phyloP scores from a whole-genome alignment of 2,797 vertebrate species.

The Mus caroli region DNA sequence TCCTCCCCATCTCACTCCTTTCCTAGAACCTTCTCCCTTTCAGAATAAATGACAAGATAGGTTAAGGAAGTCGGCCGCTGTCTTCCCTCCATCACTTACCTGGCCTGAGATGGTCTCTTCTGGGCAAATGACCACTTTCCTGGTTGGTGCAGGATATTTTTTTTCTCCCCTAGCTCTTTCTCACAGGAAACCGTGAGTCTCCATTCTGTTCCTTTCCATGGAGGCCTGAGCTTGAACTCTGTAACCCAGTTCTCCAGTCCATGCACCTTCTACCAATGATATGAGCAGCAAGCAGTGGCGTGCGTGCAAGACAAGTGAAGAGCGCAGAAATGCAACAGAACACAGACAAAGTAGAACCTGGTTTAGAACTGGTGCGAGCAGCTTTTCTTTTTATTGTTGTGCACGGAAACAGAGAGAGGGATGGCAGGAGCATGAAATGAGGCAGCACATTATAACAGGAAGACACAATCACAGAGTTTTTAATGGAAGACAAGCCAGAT shows the following conservation, averaged over 20 bases:
- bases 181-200: not conserved
- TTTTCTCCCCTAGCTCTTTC: not conserved
- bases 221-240: not conserved
- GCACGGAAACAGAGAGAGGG: not conserved
- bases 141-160: not conserved
- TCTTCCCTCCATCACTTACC: slow-evolving; percentile 54
- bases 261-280: not conserved
- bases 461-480: not conserved
- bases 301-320: slow-evolving; percentile 39
- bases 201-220: not conserved
- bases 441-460: not conserved
- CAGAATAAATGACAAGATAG: not conserved
- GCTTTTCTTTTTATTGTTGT: slow-evolving; percentile 74
- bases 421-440: slow-evolving; percentile 37
- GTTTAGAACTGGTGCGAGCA: not conserved
- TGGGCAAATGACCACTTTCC: not conserved
- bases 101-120: slow-evolving; percentile 32
- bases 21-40: not conserved
- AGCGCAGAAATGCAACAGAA: slow-evolving; percentile 52
- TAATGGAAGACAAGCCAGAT: slow-evolving; percentile 41
- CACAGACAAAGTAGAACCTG: not conserved
- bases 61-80: not conserved
- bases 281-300: slow-evolving; percentile 11
- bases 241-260: not conserved
- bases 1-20: not conserved